Percentiles rank a stretch among this genome's conserved stretches.
These are phyloP conservation scores for Bicyclus anynana DNA, from an alignment of 1,140 invertebrate species.

Conservation along the genomic window DNA sequence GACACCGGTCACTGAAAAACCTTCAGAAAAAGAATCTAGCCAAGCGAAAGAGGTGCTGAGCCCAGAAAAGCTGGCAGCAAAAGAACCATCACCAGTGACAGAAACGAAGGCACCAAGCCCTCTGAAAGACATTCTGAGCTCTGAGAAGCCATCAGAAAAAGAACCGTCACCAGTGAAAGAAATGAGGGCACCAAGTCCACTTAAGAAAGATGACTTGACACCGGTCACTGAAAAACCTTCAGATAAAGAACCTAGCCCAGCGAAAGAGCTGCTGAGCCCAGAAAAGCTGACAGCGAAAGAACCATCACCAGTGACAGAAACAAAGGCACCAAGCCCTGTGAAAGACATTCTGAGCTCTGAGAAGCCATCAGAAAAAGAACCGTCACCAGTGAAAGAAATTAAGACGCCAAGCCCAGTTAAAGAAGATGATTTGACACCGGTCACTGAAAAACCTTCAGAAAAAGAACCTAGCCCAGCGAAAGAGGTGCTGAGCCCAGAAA, in stretches of 20 bases:
- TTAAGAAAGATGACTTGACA: neutral
- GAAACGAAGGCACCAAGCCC: no score
- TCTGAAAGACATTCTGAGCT: neutral
- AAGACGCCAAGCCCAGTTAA: no score
- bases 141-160: neutral
- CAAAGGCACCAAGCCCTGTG: neutral
- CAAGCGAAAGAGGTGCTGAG: neutral
- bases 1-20: neutral
- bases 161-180: neutral
- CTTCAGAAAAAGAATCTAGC: neutral
- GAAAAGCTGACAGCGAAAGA: no score
- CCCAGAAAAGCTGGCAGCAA: no score
- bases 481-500: no score
- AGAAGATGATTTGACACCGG: no score
- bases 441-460: neutral
- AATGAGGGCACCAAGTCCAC: neutral
- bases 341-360: slow-evolving; percentile 3
- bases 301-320: neutral
- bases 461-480: no score
- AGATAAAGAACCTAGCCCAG: slow-evolving; percentile 1
- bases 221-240: neutral
- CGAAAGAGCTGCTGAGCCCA: neutral
- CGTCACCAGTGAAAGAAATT: neutral
- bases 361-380: slow-evolving; percentile 6
- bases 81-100: no score